These are phyloP conservation scores for Coenonympha arcania DNA, from an alignment of 2,888 invertebrate genomes.

Conservation along the genomic window DNA sequence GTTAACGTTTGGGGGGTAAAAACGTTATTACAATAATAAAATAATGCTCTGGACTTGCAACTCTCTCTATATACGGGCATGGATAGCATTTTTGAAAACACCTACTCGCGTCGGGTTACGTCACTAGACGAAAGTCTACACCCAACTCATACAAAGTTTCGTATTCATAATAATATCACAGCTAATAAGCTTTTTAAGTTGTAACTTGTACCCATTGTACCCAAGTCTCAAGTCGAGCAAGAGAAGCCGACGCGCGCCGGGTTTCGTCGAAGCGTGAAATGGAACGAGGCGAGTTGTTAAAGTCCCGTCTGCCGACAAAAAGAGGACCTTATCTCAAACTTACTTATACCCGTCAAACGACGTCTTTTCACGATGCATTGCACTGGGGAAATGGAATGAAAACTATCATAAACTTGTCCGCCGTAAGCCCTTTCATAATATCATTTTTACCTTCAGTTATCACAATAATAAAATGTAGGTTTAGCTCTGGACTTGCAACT, in stretches of 20 bases:
- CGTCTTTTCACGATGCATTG: conserved; percentile 24
- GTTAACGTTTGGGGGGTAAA: no score
- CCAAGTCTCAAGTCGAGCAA: conserved; percentile 19
- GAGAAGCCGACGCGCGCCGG: conserved; percentile 27
- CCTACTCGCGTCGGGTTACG: no score
- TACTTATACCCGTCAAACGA: conserved; percentile 22
- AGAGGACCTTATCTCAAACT: conserved; percentile 23
- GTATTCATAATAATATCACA: no score
- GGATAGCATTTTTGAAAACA: no score
- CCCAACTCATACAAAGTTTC: no score
- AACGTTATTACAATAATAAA: no score
- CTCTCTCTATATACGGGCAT: no score
- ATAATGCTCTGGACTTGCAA: no score
- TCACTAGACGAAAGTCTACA: no score
- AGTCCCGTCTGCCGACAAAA: conserved; percentile 22
- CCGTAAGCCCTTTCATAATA: background rate
- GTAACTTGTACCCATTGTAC: conserved; percentile 28
- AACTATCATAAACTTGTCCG: conserved; percentile 12
- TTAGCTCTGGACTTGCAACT: no score
- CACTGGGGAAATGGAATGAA: conserved; percentile 26
- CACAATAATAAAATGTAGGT: no score
- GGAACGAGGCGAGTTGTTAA: conserved; percentile 50
- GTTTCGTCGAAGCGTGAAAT: conserved; percentile 48
- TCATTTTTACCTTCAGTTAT: no score
- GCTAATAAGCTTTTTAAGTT: background rate